Evolutionary conservation across 2,888 invertebrate species (phyloP), one percentile per base, ranked within the genome.

Genomic region (Ennomos erosarius): DNA sequence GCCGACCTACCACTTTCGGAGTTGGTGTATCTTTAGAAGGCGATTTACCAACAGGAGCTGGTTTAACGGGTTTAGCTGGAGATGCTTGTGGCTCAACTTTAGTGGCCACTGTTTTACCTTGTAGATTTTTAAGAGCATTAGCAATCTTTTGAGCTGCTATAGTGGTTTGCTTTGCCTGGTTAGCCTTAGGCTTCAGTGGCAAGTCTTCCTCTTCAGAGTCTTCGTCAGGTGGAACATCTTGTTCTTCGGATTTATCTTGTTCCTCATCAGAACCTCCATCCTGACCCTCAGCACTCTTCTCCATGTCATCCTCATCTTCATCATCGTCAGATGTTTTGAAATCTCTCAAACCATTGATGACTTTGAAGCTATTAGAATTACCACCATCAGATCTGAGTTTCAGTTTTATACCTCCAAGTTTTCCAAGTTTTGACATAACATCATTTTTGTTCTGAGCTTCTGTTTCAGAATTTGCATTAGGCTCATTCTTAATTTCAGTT

Each of bases 321-420:
- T 87, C 88, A 53, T 91, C 88, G 61, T 90, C 91, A 11, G 90
- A 89, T 11, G 90, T 77, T 70, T 87, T 87, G 52, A 90, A 90
- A 71, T 89, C 89, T 78, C 83, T 90, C 4, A 92, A 74, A 4
- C 92, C 92, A 68, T 92, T 92, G 2, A 92, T 74, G 8, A 91
- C 91, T 81, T 89, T 88, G 59, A 92, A 91, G 1, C 82, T 83
- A 65, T 87, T 90, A 1, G 81, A 61, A 64, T 86, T 87, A 63
- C 67, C 80, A 0, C 91, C 90, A 61, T 90, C 90, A n/a, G 86
- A 88, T 75, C 88, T 92, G 4, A 92, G 68, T 71, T 91, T 92
- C 1, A 92, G 75, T 75, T 92, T 92, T 11, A 92, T 86, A 1
- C 90, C 90, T n/a, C 92, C 92, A 11, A 91, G 78, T 65, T 85